Conservation (phyloP, 2,113 vertebrate species). For the Ascaphus truei region DNA sequence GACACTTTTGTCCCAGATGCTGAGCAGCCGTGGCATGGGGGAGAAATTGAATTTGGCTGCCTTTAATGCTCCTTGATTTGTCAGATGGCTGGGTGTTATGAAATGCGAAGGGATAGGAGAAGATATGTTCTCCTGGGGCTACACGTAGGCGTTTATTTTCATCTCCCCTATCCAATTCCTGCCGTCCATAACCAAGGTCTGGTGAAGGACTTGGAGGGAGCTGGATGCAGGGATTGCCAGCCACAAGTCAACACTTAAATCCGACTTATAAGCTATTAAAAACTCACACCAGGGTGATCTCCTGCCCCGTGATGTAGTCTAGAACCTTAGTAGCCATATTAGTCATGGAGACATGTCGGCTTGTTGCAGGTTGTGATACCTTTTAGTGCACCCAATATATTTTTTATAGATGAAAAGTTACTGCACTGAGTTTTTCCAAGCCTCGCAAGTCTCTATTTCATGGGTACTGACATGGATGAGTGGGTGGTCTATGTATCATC, state of each 20-base stretch:
- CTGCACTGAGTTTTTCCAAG: too few relatives aligned
- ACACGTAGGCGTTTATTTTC: not conserved
- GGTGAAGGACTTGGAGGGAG: not conserved
- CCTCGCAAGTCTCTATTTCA: too few relatives aligned
- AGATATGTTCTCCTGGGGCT: conserved; percentile 45
- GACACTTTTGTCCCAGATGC: conserved; percentile 65
- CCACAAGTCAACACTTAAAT: not conserved
- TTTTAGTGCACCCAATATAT: too few relatives aligned
- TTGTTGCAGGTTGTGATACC: too few relatives aligned
- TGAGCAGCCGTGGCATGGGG: conserved; percentile 53
- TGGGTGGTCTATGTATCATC: too few relatives aligned
- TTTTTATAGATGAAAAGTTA: too few relatives aligned
- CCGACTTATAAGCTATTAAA: not conserved
- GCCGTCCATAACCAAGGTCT: not conserved
- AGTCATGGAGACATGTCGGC: too few relatives aligned
- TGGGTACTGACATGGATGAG: too few relatives aligned
- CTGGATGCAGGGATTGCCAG: not conserved
- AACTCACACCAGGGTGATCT: not conserved
- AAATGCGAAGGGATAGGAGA: conserved; percentile 54
- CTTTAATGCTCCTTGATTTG: conserved; percentile 77
- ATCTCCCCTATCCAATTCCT: conserved; percentile 8
- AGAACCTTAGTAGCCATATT: too few relatives aligned
- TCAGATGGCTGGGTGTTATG: conserved; percentile 62
- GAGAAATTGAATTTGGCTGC: conserved; percentile 73
- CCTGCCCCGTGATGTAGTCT: too few relatives aligned